phyloP scores from a whole-genome alignment of 2,888 invertebrate genomes.

The Drosophila koepferae region DNA sequence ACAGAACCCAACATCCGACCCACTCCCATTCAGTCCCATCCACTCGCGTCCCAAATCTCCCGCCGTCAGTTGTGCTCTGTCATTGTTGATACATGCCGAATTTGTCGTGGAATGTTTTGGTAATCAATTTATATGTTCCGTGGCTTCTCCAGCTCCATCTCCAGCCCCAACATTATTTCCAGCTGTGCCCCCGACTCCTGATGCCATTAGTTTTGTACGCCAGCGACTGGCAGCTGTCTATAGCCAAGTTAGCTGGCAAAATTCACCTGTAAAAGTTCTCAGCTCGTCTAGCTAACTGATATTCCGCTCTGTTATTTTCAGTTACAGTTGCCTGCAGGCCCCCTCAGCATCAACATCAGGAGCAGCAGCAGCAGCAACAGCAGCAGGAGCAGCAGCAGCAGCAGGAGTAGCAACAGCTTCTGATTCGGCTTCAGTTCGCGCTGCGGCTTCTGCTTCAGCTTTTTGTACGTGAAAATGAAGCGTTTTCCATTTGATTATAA shows the following conservation, averaged over 20 bases:
- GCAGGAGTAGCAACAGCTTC: neutral
- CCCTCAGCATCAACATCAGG: neutral
- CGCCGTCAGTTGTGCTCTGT: conserved; percentile 34
- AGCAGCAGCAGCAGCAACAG: neutral
- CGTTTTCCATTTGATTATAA: conserved; percentile 81
- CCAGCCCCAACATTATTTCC: neutral
- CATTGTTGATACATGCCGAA: conserved; percentile 74
- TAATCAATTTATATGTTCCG: conserved; percentile 74
- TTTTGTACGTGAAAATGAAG: conserved; percentile 79
- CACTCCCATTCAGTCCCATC: too few relatives aligned
- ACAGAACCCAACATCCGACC: neutral
- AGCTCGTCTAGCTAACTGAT: conserved; percentile 27
- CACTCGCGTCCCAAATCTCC: neutral
- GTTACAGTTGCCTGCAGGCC: conserved; percentile 33
- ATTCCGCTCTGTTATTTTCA: conserved; percentile 26
- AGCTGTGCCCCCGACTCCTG: conserved; percentile 1
- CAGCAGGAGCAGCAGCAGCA: neutral
- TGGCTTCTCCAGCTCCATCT: conserved; percentile 4
- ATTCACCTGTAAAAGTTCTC: conserved; percentile 66
- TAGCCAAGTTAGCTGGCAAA: conserved; percentile 32
- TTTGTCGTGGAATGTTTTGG: conserved; percentile 78
- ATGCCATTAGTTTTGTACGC: conserved; percentile 42
- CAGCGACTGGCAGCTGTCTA: conserved; percentile 32
- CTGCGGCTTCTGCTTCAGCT: conserved; percentile 3
- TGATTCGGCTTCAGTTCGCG: neutral